Base-by-base conservation (phyloP, 2,888 invertebrate species). In the Campopleginae sp. region DNA sequence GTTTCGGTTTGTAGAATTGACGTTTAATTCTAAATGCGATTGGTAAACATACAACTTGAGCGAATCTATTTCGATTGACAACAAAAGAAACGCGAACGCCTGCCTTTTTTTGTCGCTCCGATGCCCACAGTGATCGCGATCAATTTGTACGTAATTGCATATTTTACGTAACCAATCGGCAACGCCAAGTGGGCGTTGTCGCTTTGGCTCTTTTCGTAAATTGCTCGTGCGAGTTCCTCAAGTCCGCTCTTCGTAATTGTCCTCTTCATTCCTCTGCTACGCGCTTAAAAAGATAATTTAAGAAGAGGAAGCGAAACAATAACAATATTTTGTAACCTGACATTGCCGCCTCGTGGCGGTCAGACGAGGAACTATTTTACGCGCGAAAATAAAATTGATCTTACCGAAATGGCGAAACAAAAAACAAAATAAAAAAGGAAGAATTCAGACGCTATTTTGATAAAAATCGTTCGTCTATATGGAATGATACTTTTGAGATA, bases 61-160 rank as follows among this genome's bases (percentile, higher is more conserved):
- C 19, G 38, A 58, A 42, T 66, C 42, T 66, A 66, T 42, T 46
- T 46, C 42, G n/a, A 33, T 65, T 66, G 65, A 51, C 33, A 76
- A 76, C 33, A 76, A 46, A 38, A 54, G 23, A 72, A 42, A 72
- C 48, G 27, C 48, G 27, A 33, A 17, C 14, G 38, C 38, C 17
- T 68, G n/a, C 46, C 46, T 80, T 80, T 78, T 51, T 48, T 70
- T 27, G 31, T 71, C 82, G 76, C 63, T 77, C 33, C 61, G 66
- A 82, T 82, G 85, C 80, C 82, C 80, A 80, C 80, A 76, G 48
- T 80, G 70, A 79, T 76, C 76, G 58, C 58, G 76, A 76, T 82
- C 76, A 80, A 82, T 76, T 80, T 82, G 76, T 63, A 74, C 85
- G 82, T 85, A 85, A 82, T 82, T 85, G 79, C 82, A 82, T 80